phyloP scores from a whole-genome alignment of 2,888 invertebrate species.

The Drosophila pseudotakahashii region DNA sequence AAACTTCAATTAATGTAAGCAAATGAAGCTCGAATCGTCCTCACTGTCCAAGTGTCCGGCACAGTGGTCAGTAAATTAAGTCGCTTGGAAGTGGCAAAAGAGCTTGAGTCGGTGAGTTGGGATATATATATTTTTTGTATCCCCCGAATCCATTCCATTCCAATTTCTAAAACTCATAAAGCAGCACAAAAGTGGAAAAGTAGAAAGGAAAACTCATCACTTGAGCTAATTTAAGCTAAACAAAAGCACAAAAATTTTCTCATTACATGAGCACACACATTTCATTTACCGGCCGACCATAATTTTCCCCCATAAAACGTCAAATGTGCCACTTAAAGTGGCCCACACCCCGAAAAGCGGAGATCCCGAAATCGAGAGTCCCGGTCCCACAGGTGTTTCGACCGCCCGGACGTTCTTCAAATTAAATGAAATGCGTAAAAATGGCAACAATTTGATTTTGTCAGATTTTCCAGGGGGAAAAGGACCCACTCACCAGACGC shows the following conservation, averaged over 20 bases:
- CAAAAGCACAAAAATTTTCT: conserved; percentile 62
- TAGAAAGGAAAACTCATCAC: conserved; percentile 46
- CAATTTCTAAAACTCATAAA: conserved; percentile 38
- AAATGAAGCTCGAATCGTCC: conserved; percentile 54
- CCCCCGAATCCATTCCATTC: conserved; percentile 1
- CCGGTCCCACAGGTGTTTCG: conserved; percentile 63
- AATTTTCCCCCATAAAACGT: conserved; percentile 68
- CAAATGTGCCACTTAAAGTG: conserved; percentile 76
- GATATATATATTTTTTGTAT: not conserved
- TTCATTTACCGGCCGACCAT: conserved; percentile 54
- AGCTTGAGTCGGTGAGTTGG: not conserved
- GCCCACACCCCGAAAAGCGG: conserved; percentile 55
- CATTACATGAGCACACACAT: conserved; percentile 67
- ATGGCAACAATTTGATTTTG: conserved; percentile 80
- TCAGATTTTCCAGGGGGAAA: conserved; percentile 67
- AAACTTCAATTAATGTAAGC: conserved; percentile 69
- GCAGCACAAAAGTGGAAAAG: conserved; percentile 24
- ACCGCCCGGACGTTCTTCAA: conserved; percentile 64
- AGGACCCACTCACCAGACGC: conserved; percentile 26
- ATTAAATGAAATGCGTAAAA: conserved; percentile 82
- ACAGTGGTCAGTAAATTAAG: conserved; percentile 11
- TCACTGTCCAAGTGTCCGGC: conserved; percentile 9
- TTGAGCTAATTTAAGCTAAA: conserved; percentile 71
- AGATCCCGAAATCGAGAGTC: no score
- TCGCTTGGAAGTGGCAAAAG: conserved; percentile 6